Conservation (phyloP, 2,113 vertebrate genomes). For the Steatornis caripensis region DNA sequence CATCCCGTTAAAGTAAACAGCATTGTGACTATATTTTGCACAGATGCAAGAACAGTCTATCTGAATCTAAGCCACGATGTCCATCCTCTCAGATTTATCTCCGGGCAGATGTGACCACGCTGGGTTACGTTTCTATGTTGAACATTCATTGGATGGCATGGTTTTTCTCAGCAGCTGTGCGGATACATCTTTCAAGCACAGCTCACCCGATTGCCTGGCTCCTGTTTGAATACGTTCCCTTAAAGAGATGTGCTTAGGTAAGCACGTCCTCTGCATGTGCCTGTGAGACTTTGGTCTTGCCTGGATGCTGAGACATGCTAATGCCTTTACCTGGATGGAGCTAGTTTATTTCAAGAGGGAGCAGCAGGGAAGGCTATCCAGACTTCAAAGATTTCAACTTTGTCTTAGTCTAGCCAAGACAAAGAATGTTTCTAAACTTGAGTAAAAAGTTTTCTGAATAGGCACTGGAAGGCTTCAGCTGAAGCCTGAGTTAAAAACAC, state of each 20-base stretch:
- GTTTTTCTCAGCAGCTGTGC: background rate
- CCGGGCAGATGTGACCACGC: background rate
- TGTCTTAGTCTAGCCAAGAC: background rate
- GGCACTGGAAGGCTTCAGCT: background rate
- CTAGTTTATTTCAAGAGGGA: background rate
- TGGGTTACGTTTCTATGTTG: background rate
- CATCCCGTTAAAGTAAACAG: background rate
- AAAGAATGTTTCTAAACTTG: background rate
- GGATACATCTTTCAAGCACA: background rate
- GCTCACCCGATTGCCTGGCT: background rate
- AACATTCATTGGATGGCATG: background rate
- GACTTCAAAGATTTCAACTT: background rate
- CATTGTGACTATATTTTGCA: background rate
- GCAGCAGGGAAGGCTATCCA: background rate
- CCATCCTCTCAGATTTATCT: background rate
- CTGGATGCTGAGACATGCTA: background rate
- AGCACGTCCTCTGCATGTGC: fast-evolving
- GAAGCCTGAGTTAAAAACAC: background rate
- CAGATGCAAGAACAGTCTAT: background rate
- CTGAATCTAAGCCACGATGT: background rate
- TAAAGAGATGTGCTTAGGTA: background rate
- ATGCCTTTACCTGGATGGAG: background rate
- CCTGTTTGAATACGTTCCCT: fast-evolving
- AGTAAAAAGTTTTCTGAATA: background rate
- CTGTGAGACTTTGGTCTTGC: background rate